Evolutionary conservation across 2,888 invertebrate genomes (phyloP).

Genomic region (Cerastoderma edule): DNA sequence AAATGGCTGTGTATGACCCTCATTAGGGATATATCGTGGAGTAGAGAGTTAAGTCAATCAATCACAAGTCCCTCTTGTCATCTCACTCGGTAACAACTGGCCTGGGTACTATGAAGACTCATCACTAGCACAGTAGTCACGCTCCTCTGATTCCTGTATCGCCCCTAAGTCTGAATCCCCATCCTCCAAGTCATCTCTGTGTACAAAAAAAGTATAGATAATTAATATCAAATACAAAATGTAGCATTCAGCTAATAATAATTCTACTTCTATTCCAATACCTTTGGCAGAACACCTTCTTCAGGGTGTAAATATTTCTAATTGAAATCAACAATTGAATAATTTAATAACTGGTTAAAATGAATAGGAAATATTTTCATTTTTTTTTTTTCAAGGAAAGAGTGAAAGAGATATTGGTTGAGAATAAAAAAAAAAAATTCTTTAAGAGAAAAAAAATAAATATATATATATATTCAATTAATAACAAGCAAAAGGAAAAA

Average conservation of each 20-base stretch:
- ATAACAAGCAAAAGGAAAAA: too few species aligned
- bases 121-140: constrained; percentile 46
- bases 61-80: constrained; percentile 40
- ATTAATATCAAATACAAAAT: not conserved
- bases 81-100: constrained; percentile 51
- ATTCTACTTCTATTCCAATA: not conserved
- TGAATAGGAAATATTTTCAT: not conserved
- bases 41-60: not conserved
- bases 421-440: too few species aligned
- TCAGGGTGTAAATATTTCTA: not conserved
- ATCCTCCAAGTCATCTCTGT: constrained; percentile 46
- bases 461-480: too few species aligned
- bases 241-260: not conserved
- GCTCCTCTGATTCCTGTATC: constrained; percentile 47
- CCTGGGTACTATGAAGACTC: constrained; percentile 49
- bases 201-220: not conserved
- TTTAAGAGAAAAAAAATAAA: too few species aligned
- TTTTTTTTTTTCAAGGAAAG: too few species aligned
- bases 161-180: constrained; percentile 41
- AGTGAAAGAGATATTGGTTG: too few species aligned
- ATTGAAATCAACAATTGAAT: not conserved
- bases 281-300: not conserved
- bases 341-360: constrained; percentile 8
- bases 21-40: too few species aligned
- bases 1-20: too few species aligned